Evolutionary conservation across 2,888 invertebrate species (phyloP).

Genomic region (Stenotaenia linearis): DNA sequence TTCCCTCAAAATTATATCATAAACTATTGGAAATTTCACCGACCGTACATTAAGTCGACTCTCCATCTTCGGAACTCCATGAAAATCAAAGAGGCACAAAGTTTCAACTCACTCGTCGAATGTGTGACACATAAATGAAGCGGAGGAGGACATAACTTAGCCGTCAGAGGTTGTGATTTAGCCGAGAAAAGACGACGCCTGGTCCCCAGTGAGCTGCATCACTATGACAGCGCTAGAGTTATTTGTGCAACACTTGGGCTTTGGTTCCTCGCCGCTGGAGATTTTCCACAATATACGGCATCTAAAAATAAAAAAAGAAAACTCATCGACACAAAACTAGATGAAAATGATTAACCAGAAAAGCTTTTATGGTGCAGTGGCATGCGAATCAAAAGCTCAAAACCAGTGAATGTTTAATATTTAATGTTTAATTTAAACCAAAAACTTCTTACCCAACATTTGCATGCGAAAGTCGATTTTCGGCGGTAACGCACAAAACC

Average conservation of each 20-base stretch:
- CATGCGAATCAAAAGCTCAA: neutral
- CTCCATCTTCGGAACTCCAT: neutral
- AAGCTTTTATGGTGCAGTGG: neutral
- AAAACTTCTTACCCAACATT: neutral
- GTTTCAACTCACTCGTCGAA: neutral
- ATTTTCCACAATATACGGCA: neutral
- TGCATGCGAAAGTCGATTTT: neutral
- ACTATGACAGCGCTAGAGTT: neutral
- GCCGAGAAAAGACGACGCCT: neutral
- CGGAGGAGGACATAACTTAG: neutral
- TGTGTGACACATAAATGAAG: conserved; percentile 2
- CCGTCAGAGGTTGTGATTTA: conserved; percentile 12
- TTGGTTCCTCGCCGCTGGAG: conserved; percentile 8
- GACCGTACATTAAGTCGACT: neutral
- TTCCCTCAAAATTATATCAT: too few relatives aligned
- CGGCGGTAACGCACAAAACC: neutral
- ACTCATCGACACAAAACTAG: neutral
- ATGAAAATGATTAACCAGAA: neutral
- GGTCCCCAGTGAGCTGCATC: neutral
- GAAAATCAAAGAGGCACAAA: neutral
- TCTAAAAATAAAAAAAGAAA: neutral
- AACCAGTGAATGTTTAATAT: neutral
- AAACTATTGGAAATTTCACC: neutral
- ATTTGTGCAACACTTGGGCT: conserved; percentile 15
- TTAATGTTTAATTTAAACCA: conserved; percentile 3